phyloP scores from a whole-genome alignment of 2,888 invertebrate species.

The Lobophora halterata region DNA sequence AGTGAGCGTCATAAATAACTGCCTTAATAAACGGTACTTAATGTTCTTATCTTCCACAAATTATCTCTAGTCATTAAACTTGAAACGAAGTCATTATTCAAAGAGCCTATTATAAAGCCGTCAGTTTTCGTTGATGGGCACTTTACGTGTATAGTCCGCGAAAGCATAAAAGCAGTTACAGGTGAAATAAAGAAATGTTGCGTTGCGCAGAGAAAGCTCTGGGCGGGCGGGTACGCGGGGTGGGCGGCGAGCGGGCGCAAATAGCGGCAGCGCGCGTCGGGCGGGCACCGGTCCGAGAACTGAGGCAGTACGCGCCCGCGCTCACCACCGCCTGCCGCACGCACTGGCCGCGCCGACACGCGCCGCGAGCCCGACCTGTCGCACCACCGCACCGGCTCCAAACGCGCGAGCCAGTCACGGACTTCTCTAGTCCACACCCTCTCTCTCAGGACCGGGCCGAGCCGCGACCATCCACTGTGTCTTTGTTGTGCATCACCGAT shows the following conservation, averaged over 20 bases:
- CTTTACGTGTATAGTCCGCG: constrained; percentile 16
- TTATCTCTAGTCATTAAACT: too few species aligned
- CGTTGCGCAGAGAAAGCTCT: constrained; percentile 77
- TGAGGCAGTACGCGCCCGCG: constrained; percentile 54
- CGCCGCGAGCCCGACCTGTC: constrained; percentile 13
- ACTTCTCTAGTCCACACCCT: too few species aligned
- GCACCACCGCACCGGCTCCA: constrained; percentile 6
- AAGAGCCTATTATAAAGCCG: constrained; percentile 8
- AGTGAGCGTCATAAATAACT: too few species aligned
- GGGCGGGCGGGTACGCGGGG: constrained; percentile 56
- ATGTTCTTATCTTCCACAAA: too few species aligned
- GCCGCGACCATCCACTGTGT: constrained; percentile 1
- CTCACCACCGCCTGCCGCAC: constrained; percentile 38
- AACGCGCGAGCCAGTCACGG: constrained; percentile 21
- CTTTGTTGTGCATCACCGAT: constrained; percentile 38
- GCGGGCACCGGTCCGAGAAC: constrained; percentile 33
- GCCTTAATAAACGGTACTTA: too few species aligned
- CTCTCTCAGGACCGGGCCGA: neutral
- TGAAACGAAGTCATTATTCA: constrained; percentile 1
- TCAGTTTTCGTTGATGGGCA: constrained; percentile 12
- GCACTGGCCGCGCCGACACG: constrained; percentile 19
- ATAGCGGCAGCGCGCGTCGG: constrained; percentile 71
- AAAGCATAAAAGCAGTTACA: constrained; percentile 31
- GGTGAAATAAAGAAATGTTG: constrained; percentile 58
- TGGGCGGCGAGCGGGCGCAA: constrained; percentile 66